Evolutionary conservation across 2,888 invertebrate genomes (phyloP), one percentile per base, ranked within the genome.

Genomic region (Clepsis dumicolana): DNA sequence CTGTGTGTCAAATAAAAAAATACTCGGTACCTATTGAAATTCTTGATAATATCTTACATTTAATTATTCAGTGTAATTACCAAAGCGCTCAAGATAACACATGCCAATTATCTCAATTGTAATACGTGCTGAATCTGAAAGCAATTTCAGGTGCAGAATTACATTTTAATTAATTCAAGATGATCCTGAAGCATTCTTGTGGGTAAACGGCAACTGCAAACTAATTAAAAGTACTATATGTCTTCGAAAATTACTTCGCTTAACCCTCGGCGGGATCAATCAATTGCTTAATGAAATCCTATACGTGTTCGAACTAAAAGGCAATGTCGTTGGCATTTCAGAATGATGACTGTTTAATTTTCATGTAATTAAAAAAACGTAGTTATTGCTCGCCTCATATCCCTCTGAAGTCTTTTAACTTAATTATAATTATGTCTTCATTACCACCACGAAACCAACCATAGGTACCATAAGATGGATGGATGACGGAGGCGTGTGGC

Each of bases 101-200:
- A 53, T 52, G 14, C 32, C 44, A 32, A 54, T 44, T 64, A 44
- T 56, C 41, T 44, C 10, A 7, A 24, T 29, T 64, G 29, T 29
- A 12, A 41, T 4, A 25, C 32, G n/a, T 25, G 32, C 25, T 41
- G 24, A 38, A 59, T n/a, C 25, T 25, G 0, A 24, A 59, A 24
- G 38, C n/a, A 25, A 41, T 38, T 59, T 59, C 21, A 27, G 35
- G 24, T 52, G 35, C 38, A 63, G 38, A 63, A 52, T 63, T 35
- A 53, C 53, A 35, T 52, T 53, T 63, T 32, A 64, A 54, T 64
- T 41, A 54, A 41, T 41, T 38, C n/a, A 25, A 38, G 10, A 24
- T 25, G 10, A 41, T 59, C 24, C 14, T 16, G 16, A 14, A 25
- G 24, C 14, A 1, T 24, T 38, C 25, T 41, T 59, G 59, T 25